Evolutionary conservation across 2,888 invertebrate species (phyloP), one percentile per base, ranked within the genome.

Genomic region (Ennomos quercinarius): DNA sequence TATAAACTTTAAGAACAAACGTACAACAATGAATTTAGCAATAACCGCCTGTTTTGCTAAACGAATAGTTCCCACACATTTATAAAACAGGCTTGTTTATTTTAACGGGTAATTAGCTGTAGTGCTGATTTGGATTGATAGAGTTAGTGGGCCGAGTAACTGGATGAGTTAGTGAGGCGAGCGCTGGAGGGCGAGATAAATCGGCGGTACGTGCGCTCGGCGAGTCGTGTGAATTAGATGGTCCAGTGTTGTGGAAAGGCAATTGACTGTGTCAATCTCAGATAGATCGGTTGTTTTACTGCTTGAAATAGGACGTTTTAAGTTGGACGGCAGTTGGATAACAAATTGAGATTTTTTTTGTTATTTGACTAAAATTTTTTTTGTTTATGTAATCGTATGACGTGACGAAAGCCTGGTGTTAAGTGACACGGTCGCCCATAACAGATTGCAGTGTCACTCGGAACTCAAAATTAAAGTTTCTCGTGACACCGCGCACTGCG

Each of bases 71-170:
- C 40, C 3, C 38, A 27, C 40, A 41, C 44, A 50, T 57, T 54
- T 61, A 64, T 49, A 62, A 58, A 62, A 58, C 64, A 51, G 46
- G 10, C 50, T 55, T 63, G 65, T 65, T 63, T 66, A 61, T 62
- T 57, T 64, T 65, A 53, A 48, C 57, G 61, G 66, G 49, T 63
- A 68, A 68, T 68, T 66, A 68, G 57, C 61, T 48, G 37, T 45
- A 41, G 42, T 10, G 55, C 35, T 56, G 60, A 56, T 61, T 61
- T 44, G 27, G 60, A 56, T 61, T 61, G 60, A 61, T 55, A 53
- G 53, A 45, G 53, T 42, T 46, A 61, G 53, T 53, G 52, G 40
- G 13, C 51, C 54, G 59, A 58, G 48, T 61, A 46, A 45, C 38
- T 60, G 50, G 51, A 27, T 45, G 45, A 49, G 51, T 51, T 27